These are phyloP conservation scores for Oceanites oceanicus DNA, from an alignment of 2,113 vertebrate genomes.

Conservation along the genomic window DNA sequence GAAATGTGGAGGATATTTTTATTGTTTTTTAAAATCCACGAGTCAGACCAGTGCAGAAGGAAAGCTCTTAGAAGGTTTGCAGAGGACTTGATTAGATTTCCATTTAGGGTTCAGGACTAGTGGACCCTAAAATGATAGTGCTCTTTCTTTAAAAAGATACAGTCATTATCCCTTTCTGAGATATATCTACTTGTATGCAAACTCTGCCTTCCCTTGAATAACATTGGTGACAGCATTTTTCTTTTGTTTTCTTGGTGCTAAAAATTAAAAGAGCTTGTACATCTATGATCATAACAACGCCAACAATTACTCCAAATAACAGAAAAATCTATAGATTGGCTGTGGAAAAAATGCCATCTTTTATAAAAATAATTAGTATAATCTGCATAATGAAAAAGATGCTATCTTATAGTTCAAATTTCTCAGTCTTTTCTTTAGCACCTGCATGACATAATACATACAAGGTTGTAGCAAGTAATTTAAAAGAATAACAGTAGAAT, in stretches of 20 bases:
- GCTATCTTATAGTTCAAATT: background rate
- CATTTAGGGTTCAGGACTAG: background rate
- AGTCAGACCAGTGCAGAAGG: background rate
- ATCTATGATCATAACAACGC: background rate
- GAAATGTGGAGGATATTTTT: background rate
- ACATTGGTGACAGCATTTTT: background rate
- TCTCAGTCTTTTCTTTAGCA: background rate
- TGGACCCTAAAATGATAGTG: background rate
- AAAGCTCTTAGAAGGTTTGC: background rate
- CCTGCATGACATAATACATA: background rate
- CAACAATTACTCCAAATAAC: background rate
- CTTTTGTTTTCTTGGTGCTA: background rate
- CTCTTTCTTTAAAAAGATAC: background rate
- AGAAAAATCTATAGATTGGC: background rate
- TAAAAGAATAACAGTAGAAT: background rate
- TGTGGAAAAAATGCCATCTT: background rate
- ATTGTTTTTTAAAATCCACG: background rate
- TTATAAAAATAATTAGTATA: background rate
- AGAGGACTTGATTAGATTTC: background rate
- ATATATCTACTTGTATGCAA: accelerated
- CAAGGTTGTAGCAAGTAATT: background rate
- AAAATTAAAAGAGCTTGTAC: background rate
- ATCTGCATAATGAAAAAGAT: background rate
- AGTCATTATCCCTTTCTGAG: background rate
- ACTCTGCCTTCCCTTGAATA: background rate